Evolutionary conservation across 2,797 vertebrate genomes (phyloP).

Genomic region (Danio tinwini): DNA sequence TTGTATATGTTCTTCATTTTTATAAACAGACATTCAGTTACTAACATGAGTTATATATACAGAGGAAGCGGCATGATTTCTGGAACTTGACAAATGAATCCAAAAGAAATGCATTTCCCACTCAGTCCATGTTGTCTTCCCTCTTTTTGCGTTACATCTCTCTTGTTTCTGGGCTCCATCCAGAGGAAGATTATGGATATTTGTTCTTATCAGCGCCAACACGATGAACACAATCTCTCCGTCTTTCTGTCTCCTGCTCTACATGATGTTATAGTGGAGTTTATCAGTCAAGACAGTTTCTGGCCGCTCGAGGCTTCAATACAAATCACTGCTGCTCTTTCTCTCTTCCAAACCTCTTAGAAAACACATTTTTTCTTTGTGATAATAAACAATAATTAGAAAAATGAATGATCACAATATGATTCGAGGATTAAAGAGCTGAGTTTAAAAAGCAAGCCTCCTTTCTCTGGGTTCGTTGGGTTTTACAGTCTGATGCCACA

Average conservation of each 20-base stretch:
- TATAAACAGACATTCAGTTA: conserved; percentile 63
- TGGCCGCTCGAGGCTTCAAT: neutral
- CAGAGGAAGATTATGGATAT: conserved; percentile 46
- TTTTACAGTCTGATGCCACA: no score
- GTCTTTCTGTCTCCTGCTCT: conserved; percentile 26
- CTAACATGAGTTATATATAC: conserved; percentile 53
- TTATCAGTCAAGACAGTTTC: conserved; percentile 40
- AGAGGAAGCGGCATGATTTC: conserved; percentile 49
- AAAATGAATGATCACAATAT: conserved; percentile 23
- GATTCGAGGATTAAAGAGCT: conserved; percentile 13
- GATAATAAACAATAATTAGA: conserved; percentile 4
- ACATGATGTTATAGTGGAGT: conserved; percentile 8
- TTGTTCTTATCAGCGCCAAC: conserved; percentile 39
- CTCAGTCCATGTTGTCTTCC: conserved; percentile 21
- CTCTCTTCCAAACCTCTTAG: neutral
- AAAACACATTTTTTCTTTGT: neutral
- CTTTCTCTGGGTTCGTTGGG: no score
- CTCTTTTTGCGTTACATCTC: conserved; percentile 37
- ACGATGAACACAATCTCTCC: conserved; percentile 38
- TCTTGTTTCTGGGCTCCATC: conserved; percentile 37
- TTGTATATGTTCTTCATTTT: conserved; percentile 41
- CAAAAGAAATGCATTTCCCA: conserved; percentile 24
- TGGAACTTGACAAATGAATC: conserved; percentile 25
- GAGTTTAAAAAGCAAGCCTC: no score
- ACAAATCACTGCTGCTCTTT: conserved; percentile 3